Base-by-base conservation (phyloP, 2,888 invertebrate species). In the Gandaritis pyraliata region DNA sequence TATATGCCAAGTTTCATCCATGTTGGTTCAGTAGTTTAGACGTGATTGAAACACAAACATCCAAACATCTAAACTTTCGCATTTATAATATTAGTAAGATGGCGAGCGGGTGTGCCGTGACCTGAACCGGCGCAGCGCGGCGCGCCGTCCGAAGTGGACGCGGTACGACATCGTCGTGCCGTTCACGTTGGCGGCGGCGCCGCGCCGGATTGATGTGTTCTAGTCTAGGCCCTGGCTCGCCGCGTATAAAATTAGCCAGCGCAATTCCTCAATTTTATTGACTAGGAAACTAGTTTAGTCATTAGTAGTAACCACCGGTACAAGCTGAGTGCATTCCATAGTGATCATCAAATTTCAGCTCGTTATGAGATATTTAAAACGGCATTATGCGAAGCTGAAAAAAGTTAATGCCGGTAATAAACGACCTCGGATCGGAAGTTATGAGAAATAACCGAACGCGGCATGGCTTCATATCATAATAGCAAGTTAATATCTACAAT, bases 371-470 rank as follows among this genome's bases (percentile, higher is more conserved):
- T 72, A 71, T 73, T 75, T 74, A 76, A 74, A 75, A 77, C 76
- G 74, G 77, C 77, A 75, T 72, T 67, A 73, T 66, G 61, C 53
- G 62, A 68, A 46, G 55, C 66, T 69, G 66, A 74, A 78, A 77
- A 76, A 78, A 73, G 66, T 64, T 76, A 77, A 77, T 80, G 68
- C 54, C 50, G 58, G 77, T 74, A 76, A 80, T 78, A 77, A 78
- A 75, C 64, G 66, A 71, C 64, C 66, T 68, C 62, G 69, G 69
- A 71, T 77, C 67, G 72, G 65, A 72, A 68, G 69, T 76, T 74
- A 68, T 60, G 68, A 72, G 67, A 64, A 72, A 71, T 69, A 72
- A 75, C 71, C 74, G 70, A 78, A 69, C 74, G 63, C 56, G 61
- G 54, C 57, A 67, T 65, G 62, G 56, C 63, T 65, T 58, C 64